These are phyloP conservation scores for Orthosia incerta DNA, from an alignment of 2,888 invertebrate species.

Conservation along the genomic window DNA sequence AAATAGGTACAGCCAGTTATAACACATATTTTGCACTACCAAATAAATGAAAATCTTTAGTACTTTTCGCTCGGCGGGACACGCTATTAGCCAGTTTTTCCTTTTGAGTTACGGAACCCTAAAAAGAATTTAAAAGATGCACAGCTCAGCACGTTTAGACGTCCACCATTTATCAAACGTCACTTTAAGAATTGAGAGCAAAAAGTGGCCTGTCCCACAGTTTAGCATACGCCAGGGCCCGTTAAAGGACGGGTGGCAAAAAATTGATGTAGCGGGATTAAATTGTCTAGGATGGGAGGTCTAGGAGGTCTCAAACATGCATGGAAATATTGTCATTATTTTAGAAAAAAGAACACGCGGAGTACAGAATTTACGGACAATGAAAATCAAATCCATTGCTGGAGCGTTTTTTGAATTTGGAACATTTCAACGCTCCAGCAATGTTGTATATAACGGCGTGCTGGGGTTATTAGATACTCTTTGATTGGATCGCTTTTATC, in stretches of 20 bases:
- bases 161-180: slow-evolving; percentile 74
- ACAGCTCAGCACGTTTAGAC: slow-evolving; percentile 66
- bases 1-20: background rate
- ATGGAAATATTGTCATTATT: too few species aligned
- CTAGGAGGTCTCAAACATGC: too few species aligned
- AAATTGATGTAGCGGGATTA: slow-evolving; percentile 32
- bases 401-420: too few species aligned
- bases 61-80: background rate
- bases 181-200: slow-evolving; percentile 64
- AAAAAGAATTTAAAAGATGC: slow-evolving; percentile 71
- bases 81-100: background rate
- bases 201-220: slow-evolving; percentile 61
- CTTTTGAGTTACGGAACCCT: slow-evolving; percentile 12
- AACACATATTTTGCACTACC: background rate
- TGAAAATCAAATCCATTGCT: too few species aligned
- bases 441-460: too few species aligned
- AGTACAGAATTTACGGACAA: too few species aligned
- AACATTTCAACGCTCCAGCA: too few species aligned
- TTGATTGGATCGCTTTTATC: too few species aligned
- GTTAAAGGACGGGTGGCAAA: slow-evolving; percentile 35
- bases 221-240: slow-evolving; percentile 55
- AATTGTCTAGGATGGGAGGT: slow-evolving; percentile 22
- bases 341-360: too few species aligned
- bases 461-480: too few species aligned
- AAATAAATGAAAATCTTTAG: background rate